Evolutionary conservation across 2,888 invertebrate genomes (phyloP).

Genomic region (Cinara cedri): DNA sequence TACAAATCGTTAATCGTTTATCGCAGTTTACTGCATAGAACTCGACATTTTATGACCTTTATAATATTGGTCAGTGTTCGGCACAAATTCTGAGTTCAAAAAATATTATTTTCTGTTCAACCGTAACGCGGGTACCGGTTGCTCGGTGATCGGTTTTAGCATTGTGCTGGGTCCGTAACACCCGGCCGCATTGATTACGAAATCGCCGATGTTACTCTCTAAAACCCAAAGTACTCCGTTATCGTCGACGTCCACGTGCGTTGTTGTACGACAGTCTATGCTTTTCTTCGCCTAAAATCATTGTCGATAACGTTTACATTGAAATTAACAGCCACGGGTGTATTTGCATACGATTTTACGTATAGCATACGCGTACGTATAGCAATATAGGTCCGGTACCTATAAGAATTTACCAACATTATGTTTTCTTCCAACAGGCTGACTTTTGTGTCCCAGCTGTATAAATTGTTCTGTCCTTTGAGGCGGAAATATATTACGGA

Average conservation of each 20-base stretch:
- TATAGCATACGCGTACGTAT: too few species aligned
- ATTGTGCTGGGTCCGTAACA: conserved; percentile 16
- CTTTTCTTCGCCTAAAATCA: background rate
- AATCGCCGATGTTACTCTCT: conserved; percentile 29
- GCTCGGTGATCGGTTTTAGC: background rate
- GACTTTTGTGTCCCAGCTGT: conserved; percentile 17
- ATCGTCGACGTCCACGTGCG: conserved; percentile 28
- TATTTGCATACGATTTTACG: too few species aligned
- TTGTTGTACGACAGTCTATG: background rate
- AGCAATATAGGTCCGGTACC: too few species aligned
- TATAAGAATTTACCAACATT: background rate
- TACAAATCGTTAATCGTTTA: too few species aligned
- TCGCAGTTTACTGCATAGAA: too few species aligned
- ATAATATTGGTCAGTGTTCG: too few species aligned
- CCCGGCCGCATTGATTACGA: background rate
- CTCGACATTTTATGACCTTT: too few species aligned
- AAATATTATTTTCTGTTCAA: too few species aligned
- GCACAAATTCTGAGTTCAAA: too few species aligned
- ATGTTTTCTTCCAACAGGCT: conserved; percentile 12
- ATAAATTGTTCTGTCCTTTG: background rate
- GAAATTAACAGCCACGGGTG: too few species aligned
- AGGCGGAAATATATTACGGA: conserved; percentile 3
- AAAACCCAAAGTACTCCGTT: background rate
- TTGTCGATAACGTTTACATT: too few species aligned
- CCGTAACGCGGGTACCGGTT: background rate